A percentile compares a stretch with the other conserved stretches of the same genome.
Conservation (phyloP, 2,888 invertebrate species). For the Pristionchus entomophagus region DNA sequence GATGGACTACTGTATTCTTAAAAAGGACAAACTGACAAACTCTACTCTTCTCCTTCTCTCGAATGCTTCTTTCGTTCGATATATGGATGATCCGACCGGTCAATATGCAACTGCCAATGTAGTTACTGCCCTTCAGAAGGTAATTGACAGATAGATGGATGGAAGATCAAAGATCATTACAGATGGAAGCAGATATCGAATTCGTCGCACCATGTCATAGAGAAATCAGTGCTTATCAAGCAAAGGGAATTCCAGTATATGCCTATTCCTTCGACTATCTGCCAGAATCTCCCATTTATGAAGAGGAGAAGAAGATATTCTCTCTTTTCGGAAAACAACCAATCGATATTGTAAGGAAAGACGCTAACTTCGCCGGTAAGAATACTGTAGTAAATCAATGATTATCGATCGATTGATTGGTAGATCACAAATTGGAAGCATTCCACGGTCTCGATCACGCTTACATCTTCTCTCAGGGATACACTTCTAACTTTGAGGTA, state of each 20-base stretch:
- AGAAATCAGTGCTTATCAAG: constrained; percentile 70
- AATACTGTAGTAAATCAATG: no score
- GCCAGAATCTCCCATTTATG: constrained; percentile 70
- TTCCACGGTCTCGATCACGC: constrained; percentile 76
- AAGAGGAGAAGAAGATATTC: constrained; percentile 67
- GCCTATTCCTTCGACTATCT: constrained; percentile 75
- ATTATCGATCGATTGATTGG: background rate
- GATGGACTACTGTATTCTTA: background rate
- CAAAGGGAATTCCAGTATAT: constrained; percentile 66
- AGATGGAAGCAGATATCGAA: constrained; percentile 76
- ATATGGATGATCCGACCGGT: constrained; percentile 62
- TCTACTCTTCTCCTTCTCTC: constrained; percentile 72
- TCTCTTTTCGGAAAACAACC: constrained; percentile 72
- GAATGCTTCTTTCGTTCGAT: constrained; percentile 71
- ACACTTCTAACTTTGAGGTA: constrained; percentile 57
- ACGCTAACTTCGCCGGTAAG: constrained; percentile 50
- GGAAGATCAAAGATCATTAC: constrained; percentile 29
- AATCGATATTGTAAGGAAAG: constrained; percentile 63
- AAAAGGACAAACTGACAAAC: constrained; percentile 67
- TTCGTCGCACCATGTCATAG: constrained; percentile 74
- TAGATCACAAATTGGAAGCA: constrained; percentile 65
- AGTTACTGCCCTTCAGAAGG: constrained; percentile 62
- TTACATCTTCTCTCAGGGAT: constrained; percentile 75
- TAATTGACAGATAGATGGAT: background rate
- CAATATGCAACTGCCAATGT: constrained; percentile 58